Base-by-base conservation (phyloP, 1,140 invertebrate species). In the Solen grandis region DNA sequence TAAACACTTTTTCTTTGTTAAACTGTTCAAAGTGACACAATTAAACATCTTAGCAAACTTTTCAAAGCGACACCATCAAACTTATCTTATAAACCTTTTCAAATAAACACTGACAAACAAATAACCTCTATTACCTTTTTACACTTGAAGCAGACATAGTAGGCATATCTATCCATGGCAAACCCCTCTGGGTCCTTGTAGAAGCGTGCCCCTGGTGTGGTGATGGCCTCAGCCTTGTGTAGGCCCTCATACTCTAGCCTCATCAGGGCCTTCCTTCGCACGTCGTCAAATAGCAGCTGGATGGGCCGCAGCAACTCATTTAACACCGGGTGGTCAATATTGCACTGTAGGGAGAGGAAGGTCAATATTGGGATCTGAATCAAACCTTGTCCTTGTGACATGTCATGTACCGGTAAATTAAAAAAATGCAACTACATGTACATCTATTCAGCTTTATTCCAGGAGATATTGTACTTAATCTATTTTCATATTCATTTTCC, bases 61-160 rank as follows among this genome's bases (percentile, higher is more conserved):
- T n/a, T n/a, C n/a, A n/a, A n/a, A n/a, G n/a, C n/a, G n/a, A n/a
- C n/a, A n/a, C n/a, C n/a, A n/a, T n/a, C n/a, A n/a, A n/a, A n/a
- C n/a, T n/a, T n/a, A n/a, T n/a, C n/a, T n/a, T n/a, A n/a, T n/a
- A n/a, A n/a, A n/a, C n/a, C n/a, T n/a, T n/a, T n/a, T n/a, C n/a
- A n/a, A n/a, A n/a, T n/a, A n/a, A n/a, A n/a, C n/a, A n/a, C n/a
- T n/a, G n/a, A n/a, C n/a, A n/a, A n/a, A n/a, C n/a, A n/a, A n/a
- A n/a, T n/a, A n/a, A n/a, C n/a, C n/a, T n/a, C n/a, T n/a, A 69
- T 89, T 91, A 96, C 96, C 94, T 98, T 99, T 84, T 96, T 96
- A 90, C 98, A 99, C 91, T 99, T 99, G 91, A 95, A 98, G 90
- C 98, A 99, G 19, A 99, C 97, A 90, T 99, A 99, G 91, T 99